Base-by-base conservation (phyloP, 2,797 vertebrate species). In the Rhinichthys osculus region DNA sequence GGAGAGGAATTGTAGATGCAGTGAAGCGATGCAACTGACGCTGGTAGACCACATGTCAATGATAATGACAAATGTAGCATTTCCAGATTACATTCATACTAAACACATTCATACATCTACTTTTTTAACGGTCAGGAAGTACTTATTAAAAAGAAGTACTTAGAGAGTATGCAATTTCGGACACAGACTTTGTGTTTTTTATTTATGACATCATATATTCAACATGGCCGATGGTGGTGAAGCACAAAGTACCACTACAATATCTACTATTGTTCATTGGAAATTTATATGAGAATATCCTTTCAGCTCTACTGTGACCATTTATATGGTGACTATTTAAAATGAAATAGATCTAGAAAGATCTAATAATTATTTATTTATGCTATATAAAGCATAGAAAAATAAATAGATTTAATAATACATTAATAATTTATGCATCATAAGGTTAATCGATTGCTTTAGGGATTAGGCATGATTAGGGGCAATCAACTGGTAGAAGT, bases 361-460 rank as follows among this genome's bases (percentile, higher is more conserved):
- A 62, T 14, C n/a, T 27, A 27, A 62, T 13, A 11, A 47, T 47
- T 0, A 47, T 47, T 47, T 14, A 47, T 47, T 47, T 47, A 14
- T 14, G 44, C 44, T 47, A 44, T 13, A 44, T 47, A 47, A 47
- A 47, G 47, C 47, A 47, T 47, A 47, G 1, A 47, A 5, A 47
- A 47, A 16, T 16, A 1, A 16, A 16, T 14, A 50, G 16, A 50
- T 5, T 50, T 5, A 16, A 50, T 16, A 44, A 44, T 13, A 4
- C 3, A 44, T 44, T 11, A 73, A 47, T 62, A 74, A 83, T 74
- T 47, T 44, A 83, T 50, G 40, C 57, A 64, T 74, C 40, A 73
- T 30, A 73, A 16, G 19, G 13, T 74, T 64, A 66, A 83, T 52
- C n/a, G 27, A 77, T 77, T 84, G 35, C 59, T 83, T 72, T 66